These are phyloP conservation scores for Chamaetylas fuelleborni DNA, from an alignment of 2,113 vertebrate species.

Conservation along the genomic window DNA sequence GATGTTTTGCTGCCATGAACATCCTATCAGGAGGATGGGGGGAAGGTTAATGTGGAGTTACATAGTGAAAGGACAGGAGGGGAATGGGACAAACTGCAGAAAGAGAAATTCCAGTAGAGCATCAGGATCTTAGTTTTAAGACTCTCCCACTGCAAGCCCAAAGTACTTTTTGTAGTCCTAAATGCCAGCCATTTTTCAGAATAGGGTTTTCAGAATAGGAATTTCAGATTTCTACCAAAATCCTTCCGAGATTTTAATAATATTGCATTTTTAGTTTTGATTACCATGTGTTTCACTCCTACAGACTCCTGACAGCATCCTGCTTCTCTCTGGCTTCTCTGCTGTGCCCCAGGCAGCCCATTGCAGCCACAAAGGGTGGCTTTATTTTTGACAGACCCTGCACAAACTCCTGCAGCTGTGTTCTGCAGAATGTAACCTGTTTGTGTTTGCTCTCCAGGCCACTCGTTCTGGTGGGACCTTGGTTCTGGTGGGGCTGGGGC, in stretches of 20 bases:
- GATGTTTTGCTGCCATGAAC: neutral
- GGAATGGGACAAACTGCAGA: neutral
- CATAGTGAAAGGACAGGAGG: neutral
- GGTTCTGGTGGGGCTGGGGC: constrained; percentile 87
- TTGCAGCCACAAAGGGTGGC: neutral
- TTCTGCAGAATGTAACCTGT: neutral
- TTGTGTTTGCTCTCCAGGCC: constrained; percentile 69
- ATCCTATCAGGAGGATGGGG: neutral
- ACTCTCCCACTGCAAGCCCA: neutral
- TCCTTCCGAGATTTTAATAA: neutral
- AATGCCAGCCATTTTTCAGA: neutral
- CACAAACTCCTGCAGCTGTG: neutral
- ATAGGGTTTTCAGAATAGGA: neutral
- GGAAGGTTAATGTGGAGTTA: neutral
- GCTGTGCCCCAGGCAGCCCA: neutral
- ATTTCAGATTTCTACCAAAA: neutral
- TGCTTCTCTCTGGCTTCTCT: neutral
- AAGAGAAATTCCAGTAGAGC: neutral
- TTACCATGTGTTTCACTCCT: neutral
- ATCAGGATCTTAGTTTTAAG: neutral
- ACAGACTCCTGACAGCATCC: neutral
- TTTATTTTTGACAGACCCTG: neutral
- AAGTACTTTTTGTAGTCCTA: neutral
- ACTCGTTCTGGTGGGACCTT: constrained; percentile 89
- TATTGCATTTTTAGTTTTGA: neutral